Percentiles rank a stretch among this genome's conserved stretches.
These are phyloP conservation scores for Lithophane leautieri DNA, from an alignment of 2,888 invertebrate genomes.

Conservation along the genomic window DNA sequence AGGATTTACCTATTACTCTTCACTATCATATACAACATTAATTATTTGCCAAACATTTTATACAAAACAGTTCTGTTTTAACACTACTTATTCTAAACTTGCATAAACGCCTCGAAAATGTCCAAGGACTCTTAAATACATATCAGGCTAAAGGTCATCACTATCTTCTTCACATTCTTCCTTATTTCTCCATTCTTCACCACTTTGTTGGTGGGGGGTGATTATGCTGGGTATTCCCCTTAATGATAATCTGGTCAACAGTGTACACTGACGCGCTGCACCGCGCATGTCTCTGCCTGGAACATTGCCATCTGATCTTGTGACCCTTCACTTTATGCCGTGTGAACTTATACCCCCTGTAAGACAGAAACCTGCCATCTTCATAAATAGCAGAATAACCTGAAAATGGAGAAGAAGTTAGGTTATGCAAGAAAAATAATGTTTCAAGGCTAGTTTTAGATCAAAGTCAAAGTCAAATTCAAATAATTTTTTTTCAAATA, in stretches of 20 bases:
- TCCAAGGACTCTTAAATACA: background rate
- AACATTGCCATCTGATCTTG: slow-evolving; percentile 55
- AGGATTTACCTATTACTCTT: background rate
- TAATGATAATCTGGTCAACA: slow-evolving; percentile 23
- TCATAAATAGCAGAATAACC: slow-evolving; percentile 26
- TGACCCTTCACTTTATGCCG: slow-evolving; percentile 41
- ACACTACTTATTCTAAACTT: background rate
- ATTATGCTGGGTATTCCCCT: slow-evolving; percentile 23
- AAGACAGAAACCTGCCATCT: slow-evolving; percentile 52
- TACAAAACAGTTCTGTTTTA: background rate
- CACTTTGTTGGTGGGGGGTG: slow-evolving; percentile 43
- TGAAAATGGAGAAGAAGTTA: slow-evolving; percentile 31
- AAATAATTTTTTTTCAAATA: no score
- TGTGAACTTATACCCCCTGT: slow-evolving; percentile 50
- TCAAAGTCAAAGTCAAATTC: no score
- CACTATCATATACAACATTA: background rate
- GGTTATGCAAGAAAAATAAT: background rate
- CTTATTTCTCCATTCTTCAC: slow-evolving; percentile 16
- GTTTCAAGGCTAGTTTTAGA: background rate
- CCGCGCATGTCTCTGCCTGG: slow-evolving; percentile 30
- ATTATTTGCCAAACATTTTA: background rate
- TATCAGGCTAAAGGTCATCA: background rate
- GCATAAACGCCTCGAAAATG: background rate
- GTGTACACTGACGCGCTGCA: slow-evolving; percentile 45
- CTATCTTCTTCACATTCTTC: background rate